Conservation (phyloP, 2,797 vertebrate genomes). For the Phyllotis vaccarum region DNA sequence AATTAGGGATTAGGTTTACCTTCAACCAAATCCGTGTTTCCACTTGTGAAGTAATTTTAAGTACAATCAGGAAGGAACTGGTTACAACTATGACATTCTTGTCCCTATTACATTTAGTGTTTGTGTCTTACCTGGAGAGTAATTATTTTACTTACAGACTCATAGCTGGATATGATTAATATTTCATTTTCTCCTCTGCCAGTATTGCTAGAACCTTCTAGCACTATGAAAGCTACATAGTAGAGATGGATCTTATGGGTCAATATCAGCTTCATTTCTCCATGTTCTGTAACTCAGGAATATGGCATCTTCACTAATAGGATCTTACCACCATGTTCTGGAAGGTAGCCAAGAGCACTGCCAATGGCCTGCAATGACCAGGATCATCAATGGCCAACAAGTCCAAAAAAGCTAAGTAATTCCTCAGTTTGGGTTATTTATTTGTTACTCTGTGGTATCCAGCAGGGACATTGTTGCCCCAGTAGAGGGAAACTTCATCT, state of each 20-base stretch:
- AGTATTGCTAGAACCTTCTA: not conserved
- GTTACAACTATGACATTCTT: not conserved
- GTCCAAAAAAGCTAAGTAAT: not conserved
- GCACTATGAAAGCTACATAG: not conserved
- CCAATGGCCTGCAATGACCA: no score
- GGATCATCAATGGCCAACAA: not conserved
- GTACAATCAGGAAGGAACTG: no score
- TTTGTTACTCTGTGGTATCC: not conserved
- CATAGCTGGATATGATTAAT: not conserved
- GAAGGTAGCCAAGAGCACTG: not conserved
- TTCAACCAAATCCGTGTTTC: not conserved
- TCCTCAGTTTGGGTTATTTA: not conserved
- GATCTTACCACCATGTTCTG: not conserved
- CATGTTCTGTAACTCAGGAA: not conserved
- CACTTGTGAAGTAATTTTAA: not conserved
- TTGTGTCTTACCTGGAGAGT: not conserved
- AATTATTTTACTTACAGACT: not conserved
- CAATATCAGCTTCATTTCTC: not conserved
- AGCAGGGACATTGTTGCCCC: accelerated
- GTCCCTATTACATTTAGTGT: not conserved
- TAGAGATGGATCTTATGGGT: not conserved
- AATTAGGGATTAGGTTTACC: no score
- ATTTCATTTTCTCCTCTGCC: not conserved
- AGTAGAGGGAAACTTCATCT: not conserved
- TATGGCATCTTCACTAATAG: no score